Percentiles rank a stretch among this genome's conserved stretches.
Evolutionary conservation across 2,888 invertebrate genomes (phyloP).

Genomic region (Papilio gigon): DNA sequence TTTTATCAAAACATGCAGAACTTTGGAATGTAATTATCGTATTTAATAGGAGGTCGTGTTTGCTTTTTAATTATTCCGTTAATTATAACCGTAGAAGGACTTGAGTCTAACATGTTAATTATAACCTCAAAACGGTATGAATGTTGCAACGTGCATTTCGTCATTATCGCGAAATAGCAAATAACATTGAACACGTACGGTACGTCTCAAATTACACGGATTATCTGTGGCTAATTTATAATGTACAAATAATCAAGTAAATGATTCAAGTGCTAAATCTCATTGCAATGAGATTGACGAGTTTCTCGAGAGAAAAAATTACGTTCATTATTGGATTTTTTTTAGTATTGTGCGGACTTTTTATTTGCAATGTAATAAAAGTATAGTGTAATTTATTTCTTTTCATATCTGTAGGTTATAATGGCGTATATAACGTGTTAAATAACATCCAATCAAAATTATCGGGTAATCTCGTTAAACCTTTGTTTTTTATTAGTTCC

Average conservation of each 20-base stretch:
- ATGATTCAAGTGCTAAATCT: background rate
- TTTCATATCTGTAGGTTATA: background rate
- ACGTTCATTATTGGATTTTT: background rate
- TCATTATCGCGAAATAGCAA: slow-evolving; percentile 33
- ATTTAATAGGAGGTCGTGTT: background rate
- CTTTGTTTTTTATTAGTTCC: background rate
- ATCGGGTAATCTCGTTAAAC: too few relatives aligned
- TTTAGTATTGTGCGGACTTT: background rate
- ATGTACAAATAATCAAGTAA: slow-evolving; percentile 23
- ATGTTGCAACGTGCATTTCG: slow-evolving; percentile 24
- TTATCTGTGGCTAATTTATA: slow-evolving; percentile 37
- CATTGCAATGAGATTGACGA: background rate
- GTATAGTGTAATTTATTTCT: background rate
- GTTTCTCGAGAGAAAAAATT: background rate
- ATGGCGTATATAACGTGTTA: too few relatives aligned
- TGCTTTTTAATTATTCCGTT: slow-evolving; percentile 14
- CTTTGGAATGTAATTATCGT: background rate
- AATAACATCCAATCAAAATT: too few relatives aligned
- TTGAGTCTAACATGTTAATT: slow-evolving; percentile 14
- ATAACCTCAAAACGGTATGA: slow-evolving; percentile 20
- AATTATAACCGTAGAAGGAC: slow-evolving; percentile 22
- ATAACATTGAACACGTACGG: slow-evolving; percentile 22
- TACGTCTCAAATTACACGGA: slow-evolving; percentile 30
- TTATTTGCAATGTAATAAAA: background rate
- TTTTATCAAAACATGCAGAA: background rate